Evolutionary conservation across 2,113 vertebrate genomes (phyloP).

Genomic region (Tragelaphus strepsiceros): DNA sequence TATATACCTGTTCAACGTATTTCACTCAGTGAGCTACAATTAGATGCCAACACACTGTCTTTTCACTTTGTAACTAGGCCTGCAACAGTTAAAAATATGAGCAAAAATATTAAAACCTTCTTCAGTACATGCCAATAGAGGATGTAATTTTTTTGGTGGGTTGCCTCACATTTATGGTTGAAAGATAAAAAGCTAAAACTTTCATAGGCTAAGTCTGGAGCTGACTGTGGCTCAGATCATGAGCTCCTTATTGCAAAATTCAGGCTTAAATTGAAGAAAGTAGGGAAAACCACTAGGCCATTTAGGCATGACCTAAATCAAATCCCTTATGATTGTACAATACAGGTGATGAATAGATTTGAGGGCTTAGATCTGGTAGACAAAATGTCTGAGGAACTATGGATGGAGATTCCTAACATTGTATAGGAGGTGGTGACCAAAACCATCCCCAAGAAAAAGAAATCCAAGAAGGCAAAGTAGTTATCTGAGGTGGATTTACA

Average conservation of each 20-base stretch:
- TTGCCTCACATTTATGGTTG: not conserved
- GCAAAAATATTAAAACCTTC: not conserved
- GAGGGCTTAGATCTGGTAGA: not conserved
- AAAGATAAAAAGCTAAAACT: not conserved
- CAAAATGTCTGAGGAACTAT: not conserved
- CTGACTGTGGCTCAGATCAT: not conserved
- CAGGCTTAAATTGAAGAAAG: not conserved
- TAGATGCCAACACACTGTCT: not conserved
- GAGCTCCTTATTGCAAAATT: not conserved
- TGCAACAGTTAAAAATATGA: not conserved
- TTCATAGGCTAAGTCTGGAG: not conserved
- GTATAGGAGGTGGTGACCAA: not conserved
- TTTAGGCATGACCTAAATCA: not conserved
- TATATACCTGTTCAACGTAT: not conserved
- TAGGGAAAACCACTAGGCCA: not conserved
- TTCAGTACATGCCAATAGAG: not conserved
- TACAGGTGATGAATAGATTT: not conserved
- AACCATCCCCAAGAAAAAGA: not conserved
- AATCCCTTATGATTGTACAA: not conserved
- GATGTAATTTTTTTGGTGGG: not conserved
- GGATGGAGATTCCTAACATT: not conserved
- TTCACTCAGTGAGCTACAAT: not conserved
- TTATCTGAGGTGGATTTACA: not conserved
- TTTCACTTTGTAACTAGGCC: not conserved
- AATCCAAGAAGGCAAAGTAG: not conserved